A percentile compares a stretch with the other conserved stretches of the same genome.
These are phyloP conservation scores for Xiphorhynchus elegans DNA, from an alignment of 2,113 vertebrate species.

Conservation along the genomic window DNA sequence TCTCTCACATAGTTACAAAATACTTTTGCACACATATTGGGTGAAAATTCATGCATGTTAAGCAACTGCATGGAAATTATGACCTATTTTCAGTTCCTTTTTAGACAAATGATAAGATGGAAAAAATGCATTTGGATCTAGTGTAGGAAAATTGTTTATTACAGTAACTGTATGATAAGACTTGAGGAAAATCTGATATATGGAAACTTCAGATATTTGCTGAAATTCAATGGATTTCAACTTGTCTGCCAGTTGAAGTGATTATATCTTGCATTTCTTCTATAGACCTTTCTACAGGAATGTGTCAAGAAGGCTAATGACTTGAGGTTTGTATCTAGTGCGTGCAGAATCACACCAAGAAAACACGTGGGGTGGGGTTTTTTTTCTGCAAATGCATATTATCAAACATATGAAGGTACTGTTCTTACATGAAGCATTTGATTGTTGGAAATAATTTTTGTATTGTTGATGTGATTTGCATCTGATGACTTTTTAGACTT, in stretches of 20 bases:
- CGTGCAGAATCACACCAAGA: not conserved
- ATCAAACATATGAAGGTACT: not conserved
- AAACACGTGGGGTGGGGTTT: not conserved
- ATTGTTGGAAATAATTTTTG: not conserved
- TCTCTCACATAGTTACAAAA: not conserved
- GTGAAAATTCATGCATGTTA: not conserved
- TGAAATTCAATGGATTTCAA: not conserved
- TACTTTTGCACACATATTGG: not conserved
- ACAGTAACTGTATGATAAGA: not conserved
- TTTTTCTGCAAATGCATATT: not conserved
- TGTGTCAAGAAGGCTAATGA: not conserved
- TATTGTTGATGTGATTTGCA: not conserved
- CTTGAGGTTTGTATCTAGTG: not conserved
- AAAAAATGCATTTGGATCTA: not conserved
- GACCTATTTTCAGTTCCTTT: conserved; percentile 26
- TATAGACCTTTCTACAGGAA: not conserved
- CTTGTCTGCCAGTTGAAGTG: not conserved
- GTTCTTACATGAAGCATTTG: not conserved
- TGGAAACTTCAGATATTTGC: not conserved
- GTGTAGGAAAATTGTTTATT: not conserved
- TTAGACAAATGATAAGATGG: not conserved
- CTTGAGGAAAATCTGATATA: not conserved
- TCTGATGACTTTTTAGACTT: not conserved
- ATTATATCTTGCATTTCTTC: not conserved
- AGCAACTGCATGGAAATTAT: conserved; percentile 7